Evolutionary conservation across 2,113 vertebrate genomes (phyloP).

Genomic region (Progne subis): DNA sequence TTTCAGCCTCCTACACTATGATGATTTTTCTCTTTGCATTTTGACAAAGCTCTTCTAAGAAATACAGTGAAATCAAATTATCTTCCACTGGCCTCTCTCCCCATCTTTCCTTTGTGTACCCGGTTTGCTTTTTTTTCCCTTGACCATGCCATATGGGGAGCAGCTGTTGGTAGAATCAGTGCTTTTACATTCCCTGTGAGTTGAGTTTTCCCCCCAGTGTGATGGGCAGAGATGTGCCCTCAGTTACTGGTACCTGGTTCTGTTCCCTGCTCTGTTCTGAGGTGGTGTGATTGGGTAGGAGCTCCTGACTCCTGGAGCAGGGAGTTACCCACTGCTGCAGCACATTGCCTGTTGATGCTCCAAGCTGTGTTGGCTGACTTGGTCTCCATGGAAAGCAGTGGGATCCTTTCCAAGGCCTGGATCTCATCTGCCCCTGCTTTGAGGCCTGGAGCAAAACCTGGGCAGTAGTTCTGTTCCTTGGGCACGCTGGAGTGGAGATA

Average conservation of each 20-base stretch:
- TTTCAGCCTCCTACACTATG: neutral
- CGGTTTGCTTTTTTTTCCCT: neutral
- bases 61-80: neutral
- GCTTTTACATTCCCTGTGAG: neutral
- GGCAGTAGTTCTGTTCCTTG: neutral
- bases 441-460: neutral
- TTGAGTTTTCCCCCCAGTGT: neutral
- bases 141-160: neutral
- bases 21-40: neutral
- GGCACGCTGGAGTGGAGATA: rapidly evolving
- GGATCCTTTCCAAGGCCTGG: neutral
- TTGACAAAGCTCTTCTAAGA: neutral
- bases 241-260: neutral
- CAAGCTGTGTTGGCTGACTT: neutral
- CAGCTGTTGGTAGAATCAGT: neutral
- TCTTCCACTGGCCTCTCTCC: neutral
- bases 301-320: neutral
- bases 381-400: neutral
- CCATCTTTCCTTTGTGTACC: neutral
- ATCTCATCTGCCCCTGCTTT: neutral
- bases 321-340: neutral
- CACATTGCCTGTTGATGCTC: neutral
- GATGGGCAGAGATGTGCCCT: neutral
- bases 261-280: neutral
- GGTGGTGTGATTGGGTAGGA: neutral